Evolutionary conservation across 92 coral and sea anemone genomes (phyloP), one percentile per base, ranked within the genome.

Genomic region (Porites lobata): DNA sequence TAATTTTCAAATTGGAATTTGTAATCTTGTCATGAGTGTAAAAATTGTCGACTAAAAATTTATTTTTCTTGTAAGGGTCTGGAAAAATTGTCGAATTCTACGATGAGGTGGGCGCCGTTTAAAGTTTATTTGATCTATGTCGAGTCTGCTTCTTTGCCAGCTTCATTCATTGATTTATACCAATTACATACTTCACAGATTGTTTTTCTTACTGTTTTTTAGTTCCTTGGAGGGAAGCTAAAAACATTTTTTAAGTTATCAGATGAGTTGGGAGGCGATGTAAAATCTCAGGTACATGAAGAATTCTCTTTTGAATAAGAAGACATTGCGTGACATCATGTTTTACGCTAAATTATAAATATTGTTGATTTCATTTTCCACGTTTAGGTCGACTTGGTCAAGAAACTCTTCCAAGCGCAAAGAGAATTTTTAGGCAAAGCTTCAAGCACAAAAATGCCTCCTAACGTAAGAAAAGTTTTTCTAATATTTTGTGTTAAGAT

Each of bases 191-290:
- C 52, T 61, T 74, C 10, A n/a, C 50, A 61, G 19, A 56, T 71
- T 73, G 57, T 74, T 17, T 76, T 9, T 12, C 17, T 13, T 20
- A 11, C 61, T 57, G 51, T 54, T 19, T 52, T 61, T 56, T 70
- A 93, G 96, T 91, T 93, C 76, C 64, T 93, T 59, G 78, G 85
- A 17, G 94, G 94, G 20, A 90, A 94, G 63, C 68, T 94, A 53
- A 78, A 59, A 19, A 62, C 64, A 57, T 94, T 82, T 83, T 72
- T 86, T 53, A 82, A 86, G 88, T 75, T 92, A 52, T 94, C 96
- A 50, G 91, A 89, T 32, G 74, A 91, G 77, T 65, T 94, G 52
- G 96, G 96, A 50, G 93, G 89, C 73, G 96, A 94, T 65, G 94
- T 94, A 1, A 82, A 89, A 71, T 20, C 50, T 11, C 95, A 94